Evolutionary conservation across 2,888 invertebrate genomes (phyloP), one percentile per base, ranked within the genome.

Genomic region (Coenonympha glycerion): DNA sequence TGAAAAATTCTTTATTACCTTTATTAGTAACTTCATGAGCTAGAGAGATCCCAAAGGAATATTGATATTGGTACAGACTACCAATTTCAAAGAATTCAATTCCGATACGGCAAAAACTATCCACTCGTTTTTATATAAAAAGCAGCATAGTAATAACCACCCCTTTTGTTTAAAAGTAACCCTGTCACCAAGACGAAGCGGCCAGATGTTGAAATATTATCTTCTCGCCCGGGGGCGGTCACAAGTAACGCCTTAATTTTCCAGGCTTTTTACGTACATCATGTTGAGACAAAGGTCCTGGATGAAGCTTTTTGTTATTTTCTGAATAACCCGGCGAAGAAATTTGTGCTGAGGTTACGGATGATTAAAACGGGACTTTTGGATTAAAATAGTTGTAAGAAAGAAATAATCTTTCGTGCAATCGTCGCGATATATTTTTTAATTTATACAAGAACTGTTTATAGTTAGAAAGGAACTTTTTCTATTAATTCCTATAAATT

Each of bases 141-240:
- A 37, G 13, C 15, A 39, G 9, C 39, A 15, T 24, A 24, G 24
- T 24, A 39, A 24, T 39, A 39, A 9, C 9, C 1, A 22, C 5
- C 22, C 22, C 39, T 22, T n/a, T 39, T 39, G 39, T 39, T 39
- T 39, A 13, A 39, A 39, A 39, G 37, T 22, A 15, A 4, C 15
- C 39, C 15, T 39, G 39, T 31, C 44, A 47, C 26, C 33, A 46
- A 26, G 33, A 33, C 21, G 33, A 33, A 22, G 37, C 53, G 45
- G 53, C 45, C 53, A 55, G 47, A 44, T 49, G 49, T 21, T 54
- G 44, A 50, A 52, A 54, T 49, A 55, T 55, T 53, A 44, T 44
- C 31, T 49, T 34, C 46, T 37, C 21, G 42, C 42, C 30, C 50
- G 37, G 13, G 22, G 30, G 24, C 39, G 24, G 47, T 31, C 3